Percentiles rank a stretch among this genome's conserved stretches.
Conservation (phyloP, 2,888 invertebrate species). For the Cephus nigrinus region DNA sequence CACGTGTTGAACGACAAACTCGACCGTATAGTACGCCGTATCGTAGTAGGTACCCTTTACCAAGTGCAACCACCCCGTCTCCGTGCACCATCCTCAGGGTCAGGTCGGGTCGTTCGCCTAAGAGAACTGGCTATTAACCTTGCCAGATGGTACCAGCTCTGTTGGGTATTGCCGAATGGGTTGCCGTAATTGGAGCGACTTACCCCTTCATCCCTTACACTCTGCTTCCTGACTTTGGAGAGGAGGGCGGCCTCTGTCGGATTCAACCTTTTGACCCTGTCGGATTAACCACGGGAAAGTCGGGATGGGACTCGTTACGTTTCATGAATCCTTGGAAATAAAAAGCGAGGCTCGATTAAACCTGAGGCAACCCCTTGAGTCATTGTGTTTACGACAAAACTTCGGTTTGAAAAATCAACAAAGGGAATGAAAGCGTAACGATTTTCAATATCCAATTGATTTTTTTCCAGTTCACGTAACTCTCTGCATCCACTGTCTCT, state of each 20-base stretch:
- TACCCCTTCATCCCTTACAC: slow-evolving; percentile 20
- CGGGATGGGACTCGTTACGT: no score
- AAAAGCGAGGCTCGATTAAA: no score
- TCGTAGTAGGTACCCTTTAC: not conserved
- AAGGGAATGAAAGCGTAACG: slow-evolving; percentile 38
- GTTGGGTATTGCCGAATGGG: slow-evolving; percentile 21
- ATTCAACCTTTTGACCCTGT: no score
- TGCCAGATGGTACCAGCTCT: slow-evolving; percentile 31
- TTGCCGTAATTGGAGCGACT: slow-evolving; percentile 29
- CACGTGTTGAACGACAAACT: slow-evolving; percentile 42
- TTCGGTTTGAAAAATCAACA: no score
- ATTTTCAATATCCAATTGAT: slow-evolving; percentile 59
- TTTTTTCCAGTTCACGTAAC: slow-evolving; percentile 52
- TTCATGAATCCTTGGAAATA: no score
- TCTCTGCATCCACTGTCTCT: slow-evolving; percentile 36
- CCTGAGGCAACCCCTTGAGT: no score
- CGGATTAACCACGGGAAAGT: no score
- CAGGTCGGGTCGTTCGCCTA: slow-evolving; percentile 38
- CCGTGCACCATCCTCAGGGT: slow-evolving; percentile 15
- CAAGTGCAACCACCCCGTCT: slow-evolving; percentile 9
- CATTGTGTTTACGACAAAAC: no score
- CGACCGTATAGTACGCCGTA: slow-evolving; percentile 11
- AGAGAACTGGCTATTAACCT: slow-evolving; percentile 40
- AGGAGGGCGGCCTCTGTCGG: no score
- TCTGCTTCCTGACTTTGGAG: no score